A percentile compares a stretch with the other conserved stretches of the same genome.
phyloP scores from a whole-genome alignment of 2,797 vertebrate species.

The Brachymystax lenok region DNA sequence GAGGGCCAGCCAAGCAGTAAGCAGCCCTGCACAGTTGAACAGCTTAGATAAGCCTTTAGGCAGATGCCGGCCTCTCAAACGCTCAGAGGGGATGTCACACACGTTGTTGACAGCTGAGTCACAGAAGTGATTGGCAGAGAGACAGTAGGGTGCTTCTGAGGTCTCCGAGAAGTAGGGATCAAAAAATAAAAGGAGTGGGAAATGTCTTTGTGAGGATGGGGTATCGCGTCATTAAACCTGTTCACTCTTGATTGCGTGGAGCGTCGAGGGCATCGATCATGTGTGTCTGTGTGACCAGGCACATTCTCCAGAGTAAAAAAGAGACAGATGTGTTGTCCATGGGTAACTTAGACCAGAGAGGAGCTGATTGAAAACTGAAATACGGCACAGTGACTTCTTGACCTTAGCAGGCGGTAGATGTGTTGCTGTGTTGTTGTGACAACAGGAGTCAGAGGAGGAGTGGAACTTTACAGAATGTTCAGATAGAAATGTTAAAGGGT shows the following conservation, averaged over 20 bases:
- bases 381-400: constrained; percentile 19
- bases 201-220: constrained; percentile 49
- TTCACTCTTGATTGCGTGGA: constrained; percentile 41
- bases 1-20: constrained; percentile 71
- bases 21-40: constrained; percentile 72
- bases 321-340: constrained; percentile 40
- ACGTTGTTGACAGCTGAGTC: constrained; percentile 69
- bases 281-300: constrained; percentile 37
- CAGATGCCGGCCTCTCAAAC: constrained; percentile 75
- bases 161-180: constrained; percentile 45
- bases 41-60: constrained; percentile 76
- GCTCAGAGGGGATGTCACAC: constrained; percentile 68
- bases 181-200: constrained; percentile 4
- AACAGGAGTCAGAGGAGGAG: not conserved
- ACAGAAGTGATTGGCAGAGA: constrained; percentile 55
- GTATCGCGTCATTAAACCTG: constrained; percentile 49
- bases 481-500: too few species aligned
- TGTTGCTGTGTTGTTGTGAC: not conserved
- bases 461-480: too few species aligned
- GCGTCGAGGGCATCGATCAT: constrained; percentile 59
- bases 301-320: constrained; percentile 35
- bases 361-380: constrained; percentile 54
- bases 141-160: constrained; percentile 23
- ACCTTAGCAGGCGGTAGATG: constrained; percentile 13
- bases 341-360: constrained; percentile 45